Evolutionary conservation across 2,888 invertebrate genomes (phyloP), one percentile per base, ranked within the genome.

Genomic region (Drosophila flavopinicola): DNA sequence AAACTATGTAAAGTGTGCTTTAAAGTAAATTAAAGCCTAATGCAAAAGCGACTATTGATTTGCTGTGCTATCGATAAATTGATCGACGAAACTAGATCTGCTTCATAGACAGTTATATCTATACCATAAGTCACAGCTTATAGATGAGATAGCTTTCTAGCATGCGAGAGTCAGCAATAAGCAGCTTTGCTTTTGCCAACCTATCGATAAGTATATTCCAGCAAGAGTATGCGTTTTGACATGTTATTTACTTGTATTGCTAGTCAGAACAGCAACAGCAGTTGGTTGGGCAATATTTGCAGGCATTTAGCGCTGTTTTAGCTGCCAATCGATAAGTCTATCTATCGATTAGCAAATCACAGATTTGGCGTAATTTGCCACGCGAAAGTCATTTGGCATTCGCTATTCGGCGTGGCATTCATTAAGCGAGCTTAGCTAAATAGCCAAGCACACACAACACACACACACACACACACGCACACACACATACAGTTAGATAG

Each of bases 391-490:
- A 39, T 35, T 44, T 65, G 37, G 24, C 68, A 53, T 45, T 58
- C 44, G 37, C 20, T 65, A 53, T 45, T 58, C 44, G 35, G 47
- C n/a, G 23, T 45, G 20, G 25, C 38, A 66, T 41, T 61, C 73
- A 72, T 61, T 66, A 61, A 51, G 39, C 38, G 56, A 44, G 69
- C 69, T 70, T 68, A 68, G 37, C 69, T 65, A 69, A 68, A 59
- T 69, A 70, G 67, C 27, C 59, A 64, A 54, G 32, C 35, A 47
- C 51, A 58, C 57, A 29, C 37, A 49, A n/a, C 52, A 27, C 33
- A 30, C 17, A 39, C 37, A 17, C 44, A 45, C 35, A 29, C 56
- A 37, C 13, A 35, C 44, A 49, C 27, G 32, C 15, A 10, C 35
- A 51, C 9, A 33, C 17, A 24, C 23, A 38, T 15, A 11, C 6